These are phyloP conservation scores for Pollenia griseotomentosa DNA, from an alignment of 2,888 invertebrate genomes.

Conservation along the genomic window DNA sequence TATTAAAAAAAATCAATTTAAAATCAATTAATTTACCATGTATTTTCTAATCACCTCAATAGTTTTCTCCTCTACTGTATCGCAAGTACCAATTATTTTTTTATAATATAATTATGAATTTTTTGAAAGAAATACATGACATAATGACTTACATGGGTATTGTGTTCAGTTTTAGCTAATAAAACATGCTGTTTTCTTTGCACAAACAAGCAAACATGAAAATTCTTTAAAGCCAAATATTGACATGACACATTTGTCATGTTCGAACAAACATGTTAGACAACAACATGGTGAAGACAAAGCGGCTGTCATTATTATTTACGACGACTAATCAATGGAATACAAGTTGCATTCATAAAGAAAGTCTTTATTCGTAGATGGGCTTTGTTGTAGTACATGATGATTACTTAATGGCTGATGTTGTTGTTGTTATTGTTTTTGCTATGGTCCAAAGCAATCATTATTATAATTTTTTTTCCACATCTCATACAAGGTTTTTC, in stretches of 20 bases:
- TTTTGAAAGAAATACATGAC: neutral
- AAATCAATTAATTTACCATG: too few species aligned
- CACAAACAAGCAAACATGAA: neutral
- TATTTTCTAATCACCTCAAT: too few species aligned
- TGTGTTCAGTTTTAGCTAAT: conserved; percentile 20
- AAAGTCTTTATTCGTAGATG: conserved; percentile 13
- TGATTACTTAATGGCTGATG: neutral
- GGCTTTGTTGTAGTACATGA: neutral
- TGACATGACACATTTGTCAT: conserved; percentile 44
- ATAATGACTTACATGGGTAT: conserved; percentile 12
- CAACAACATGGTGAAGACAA: conserved; percentile 1
- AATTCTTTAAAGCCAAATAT: conserved; percentile 30
- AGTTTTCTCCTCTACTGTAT: neutral
- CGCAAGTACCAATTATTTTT: neutral
- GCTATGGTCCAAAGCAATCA: conserved; percentile 34
- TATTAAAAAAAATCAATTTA: too few species aligned
- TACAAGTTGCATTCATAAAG: conserved; percentile 18
- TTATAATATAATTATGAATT: conserved; percentile 6
- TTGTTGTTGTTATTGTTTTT: neutral
- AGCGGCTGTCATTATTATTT: conserved; percentile 27
- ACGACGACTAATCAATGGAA: conserved; percentile 11
- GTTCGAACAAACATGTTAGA: conserved; percentile 44
- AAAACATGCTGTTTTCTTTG: conserved; percentile 25
- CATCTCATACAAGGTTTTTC: conserved; percentile 27
- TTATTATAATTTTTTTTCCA: neutral